Base-by-base conservation (phyloP, 1,140 invertebrate species). In the Temnothorax longispinosus region DNA sequence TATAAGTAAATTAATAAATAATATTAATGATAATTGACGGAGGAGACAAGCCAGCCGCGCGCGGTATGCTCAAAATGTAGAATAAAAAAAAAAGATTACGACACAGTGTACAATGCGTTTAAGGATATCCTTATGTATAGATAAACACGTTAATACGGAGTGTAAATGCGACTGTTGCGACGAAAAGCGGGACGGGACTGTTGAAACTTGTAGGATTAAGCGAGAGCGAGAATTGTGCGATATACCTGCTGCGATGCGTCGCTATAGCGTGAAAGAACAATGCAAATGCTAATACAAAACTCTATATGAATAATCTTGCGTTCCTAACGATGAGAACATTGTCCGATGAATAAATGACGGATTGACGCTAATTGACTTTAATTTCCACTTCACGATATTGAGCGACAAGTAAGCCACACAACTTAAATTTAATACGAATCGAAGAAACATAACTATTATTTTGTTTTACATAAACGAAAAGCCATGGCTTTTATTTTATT, bases 1-100 rank as follows among this genome's bases (percentile, higher is more conserved):
- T 82, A 11, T 69, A 62, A 81, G 35, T 81, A 81, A 81, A 86
- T 81, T 81, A 86, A 85, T 87, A 75, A 44, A 64, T 65, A 58
- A 47, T 60, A 69, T 69, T 81, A 86, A 78, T 72, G 21, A 76
- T 76, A 76, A 71, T 21, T 27, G 58, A 18, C 58, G 18, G 71
- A 87, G 75, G 38, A 87, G 44, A 90, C 84, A 91, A 92, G 87
- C 86, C 91, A 94, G 93, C 92, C 93, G 92, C 92, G 91, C 82
- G 92, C 86, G 90, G 86, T 93, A 94, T 94, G 93, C 93, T 94
- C 94, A 94, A 94, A 94, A 90, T 82, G 88, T 93, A 92, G 92
- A 91, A 77, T 91, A 27, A 27, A 27, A 27, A 21, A 21, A 27
- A 89, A 93, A 92, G 52, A 82, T 91, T 87, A 75, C 64, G 85